phyloP scores from a whole-genome alignment of 2,888 invertebrate genomes.

The Callyntrura sp. region DNA sequence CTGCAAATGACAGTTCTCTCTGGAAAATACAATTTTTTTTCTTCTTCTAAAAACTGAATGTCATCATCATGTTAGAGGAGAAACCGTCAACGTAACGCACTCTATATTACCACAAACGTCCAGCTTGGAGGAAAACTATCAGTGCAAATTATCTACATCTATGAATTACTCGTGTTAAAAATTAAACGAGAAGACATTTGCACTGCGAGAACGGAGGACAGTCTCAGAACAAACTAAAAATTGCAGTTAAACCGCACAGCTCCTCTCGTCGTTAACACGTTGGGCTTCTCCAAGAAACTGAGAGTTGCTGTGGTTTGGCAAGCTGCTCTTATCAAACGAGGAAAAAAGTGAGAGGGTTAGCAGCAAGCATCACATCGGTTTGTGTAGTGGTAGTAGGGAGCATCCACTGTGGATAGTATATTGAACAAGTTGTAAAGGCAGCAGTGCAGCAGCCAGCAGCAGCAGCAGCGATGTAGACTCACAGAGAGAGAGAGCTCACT shows the following conservation, averaged over 20 bases:
- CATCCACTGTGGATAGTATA: background rate
- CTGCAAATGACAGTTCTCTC: constrained; percentile 25
- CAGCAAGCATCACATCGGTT: background rate
- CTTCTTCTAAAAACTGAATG: constrained; percentile 1
- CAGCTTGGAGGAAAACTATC: constrained; percentile 2
- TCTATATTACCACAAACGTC: background rate
- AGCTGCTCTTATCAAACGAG: constrained; percentile 62
- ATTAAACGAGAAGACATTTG: constrained; percentile 48
- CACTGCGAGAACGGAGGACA: constrained; percentile 44
- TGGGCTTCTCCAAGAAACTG: constrained; percentile 76
- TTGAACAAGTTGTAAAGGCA: background rate
- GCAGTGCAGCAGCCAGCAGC: background rate
- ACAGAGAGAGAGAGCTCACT: background rate
- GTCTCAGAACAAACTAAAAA: constrained; percentile 64
- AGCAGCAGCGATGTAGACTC: background rate
- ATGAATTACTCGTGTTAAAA: background rate
- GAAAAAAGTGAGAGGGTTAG: constrained; percentile 44
- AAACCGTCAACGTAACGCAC: background rate
- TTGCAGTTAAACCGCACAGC: constrained; percentile 47
- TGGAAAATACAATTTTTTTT: background rate
- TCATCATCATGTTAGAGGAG: background rate
- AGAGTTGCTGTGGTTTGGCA: constrained; percentile 57
- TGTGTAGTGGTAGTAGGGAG: background rate
- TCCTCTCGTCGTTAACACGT: constrained; percentile 62
- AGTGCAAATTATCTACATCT: background rate